Conservation (phyloP, 2,113 vertebrate genomes). For the Cyphomyrus discorhynchus region DNA sequence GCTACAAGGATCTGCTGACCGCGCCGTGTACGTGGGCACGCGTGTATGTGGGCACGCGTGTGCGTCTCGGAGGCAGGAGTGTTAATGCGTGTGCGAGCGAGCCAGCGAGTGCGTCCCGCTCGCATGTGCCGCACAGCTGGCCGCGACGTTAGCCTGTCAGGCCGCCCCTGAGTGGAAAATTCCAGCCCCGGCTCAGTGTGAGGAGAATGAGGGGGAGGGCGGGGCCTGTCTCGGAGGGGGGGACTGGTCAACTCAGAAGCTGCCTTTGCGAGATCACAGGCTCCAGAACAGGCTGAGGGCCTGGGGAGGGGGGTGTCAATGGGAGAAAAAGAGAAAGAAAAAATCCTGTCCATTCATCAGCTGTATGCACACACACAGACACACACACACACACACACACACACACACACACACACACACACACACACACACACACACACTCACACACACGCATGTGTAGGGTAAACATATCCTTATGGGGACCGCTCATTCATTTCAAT, state of each 20-base stretch:
- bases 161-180: slow-evolving; percentile 58
- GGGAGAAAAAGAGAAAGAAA: background rate
- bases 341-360: background rate
- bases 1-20: background rate
- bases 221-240: slow-evolving; percentile 31
- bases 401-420: background rate
- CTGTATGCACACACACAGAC: background rate
- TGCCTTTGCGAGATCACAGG: slow-evolving; percentile 64
- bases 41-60: background rate
- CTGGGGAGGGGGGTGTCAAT: background rate
- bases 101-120: background rate
- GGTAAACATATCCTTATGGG: too few species aligned
- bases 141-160: slow-evolving; percentile 40
- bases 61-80: background rate
- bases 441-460: too few species aligned
- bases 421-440: too few species aligned
- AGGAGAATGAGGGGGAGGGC: slow-evolving; percentile 16
- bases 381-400: background rate
- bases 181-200: slow-evolving; percentile 45
- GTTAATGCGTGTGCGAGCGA: background rate
- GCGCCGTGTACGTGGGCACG: background rate
- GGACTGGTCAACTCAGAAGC: slow-evolving; percentile 58
- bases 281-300: slow-evolving; percentile 52
- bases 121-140: slow-evolving; percentile 49
- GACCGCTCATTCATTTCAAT: too few species aligned